Percentiles rank a stretch among this genome's conserved stretches.
Conservation (phyloP, 2,113 vertebrate species). For the Megaceryle torquata region DNA sequence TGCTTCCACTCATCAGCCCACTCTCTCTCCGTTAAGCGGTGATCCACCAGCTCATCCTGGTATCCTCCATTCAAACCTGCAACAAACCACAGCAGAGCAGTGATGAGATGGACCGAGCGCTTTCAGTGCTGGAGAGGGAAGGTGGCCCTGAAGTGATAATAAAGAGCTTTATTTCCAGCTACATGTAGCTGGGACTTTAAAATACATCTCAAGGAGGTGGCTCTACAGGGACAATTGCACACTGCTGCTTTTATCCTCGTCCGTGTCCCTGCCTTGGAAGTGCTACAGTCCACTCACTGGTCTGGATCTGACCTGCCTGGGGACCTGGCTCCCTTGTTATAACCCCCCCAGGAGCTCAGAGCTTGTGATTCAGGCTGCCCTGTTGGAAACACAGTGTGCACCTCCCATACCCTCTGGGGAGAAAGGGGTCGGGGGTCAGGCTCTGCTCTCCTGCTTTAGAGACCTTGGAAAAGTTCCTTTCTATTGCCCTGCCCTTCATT, state of each 20-base stretch:
- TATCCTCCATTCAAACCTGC: conserved; percentile 92
- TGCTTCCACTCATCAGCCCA: conserved; percentile 99
- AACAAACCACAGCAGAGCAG: conserved; percentile 32
- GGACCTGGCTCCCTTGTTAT: not conserved
- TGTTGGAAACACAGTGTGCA: not conserved
- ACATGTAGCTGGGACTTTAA: not conserved
- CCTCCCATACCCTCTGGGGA: not conserved
- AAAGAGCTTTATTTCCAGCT: not conserved
- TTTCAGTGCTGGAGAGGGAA: not conserved
- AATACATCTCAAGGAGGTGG: not conserved
- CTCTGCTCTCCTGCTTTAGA: not conserved
- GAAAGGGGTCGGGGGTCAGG: not conserved
- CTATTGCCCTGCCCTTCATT: not conserved
- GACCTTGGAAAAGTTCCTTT: not conserved
- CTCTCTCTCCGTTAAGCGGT: conserved; percentile 95
- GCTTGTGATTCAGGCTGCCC: not conserved
- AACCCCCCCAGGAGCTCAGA: not conserved
- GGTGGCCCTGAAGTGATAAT: not conserved
- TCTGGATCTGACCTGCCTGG: not conserved
- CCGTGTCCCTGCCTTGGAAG: not conserved
- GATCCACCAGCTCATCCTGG: conserved; percentile 96
- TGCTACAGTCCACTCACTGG: not conserved
- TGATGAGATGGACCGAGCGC: not conserved
- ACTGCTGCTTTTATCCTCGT: not conserved
- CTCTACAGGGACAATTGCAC: not conserved